These are phyloP conservation scores for Oligia latruncula DNA, from an alignment of 2,888 invertebrate species.

Conservation along the genomic window DNA sequence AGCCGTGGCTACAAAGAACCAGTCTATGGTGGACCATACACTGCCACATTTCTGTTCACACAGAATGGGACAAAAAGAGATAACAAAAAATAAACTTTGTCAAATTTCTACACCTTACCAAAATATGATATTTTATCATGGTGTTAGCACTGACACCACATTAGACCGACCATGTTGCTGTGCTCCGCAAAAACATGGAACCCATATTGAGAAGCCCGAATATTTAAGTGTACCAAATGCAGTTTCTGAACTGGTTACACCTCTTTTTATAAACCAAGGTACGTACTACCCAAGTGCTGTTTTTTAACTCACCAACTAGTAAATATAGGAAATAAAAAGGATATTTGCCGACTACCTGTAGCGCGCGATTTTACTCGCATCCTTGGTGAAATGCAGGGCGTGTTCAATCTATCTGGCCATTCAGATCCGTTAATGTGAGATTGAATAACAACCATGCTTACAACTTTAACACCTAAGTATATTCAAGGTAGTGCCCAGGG, in stretches of 20 bases:
- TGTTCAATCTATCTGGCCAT: background rate
- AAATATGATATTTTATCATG: slow-evolving; percentile 15
- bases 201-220: background rate
- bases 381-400: background rate
- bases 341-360: background rate
- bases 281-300: slow-evolving; percentile 1
- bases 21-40: background rate
- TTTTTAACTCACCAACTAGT: background rate
- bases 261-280: slow-evolving; percentile 71
- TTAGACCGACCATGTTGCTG: slow-evolving; percentile 74
- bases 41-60: background rate
- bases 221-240: slow-evolving; percentile 63
- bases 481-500: background rate
- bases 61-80: background rate
- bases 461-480: background rate
- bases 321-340: background rate
- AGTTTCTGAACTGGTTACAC: slow-evolving; percentile 71
- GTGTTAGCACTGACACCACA: slow-evolving; percentile 74
- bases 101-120: slow-evolving; percentile 36
- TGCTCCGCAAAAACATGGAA: slow-evolving; percentile 6
- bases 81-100: slow-evolving; percentile 43
- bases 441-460: background rate
- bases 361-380: background rate
- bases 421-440: background rate
- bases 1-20: background rate